Percentiles rank a stretch among this genome's conserved stretches.
These are phyloP conservation scores for Brachyhypopomus gauderio DNA, from an alignment of 2,113 vertebrate genomes.

Conservation along the genomic window DNA sequence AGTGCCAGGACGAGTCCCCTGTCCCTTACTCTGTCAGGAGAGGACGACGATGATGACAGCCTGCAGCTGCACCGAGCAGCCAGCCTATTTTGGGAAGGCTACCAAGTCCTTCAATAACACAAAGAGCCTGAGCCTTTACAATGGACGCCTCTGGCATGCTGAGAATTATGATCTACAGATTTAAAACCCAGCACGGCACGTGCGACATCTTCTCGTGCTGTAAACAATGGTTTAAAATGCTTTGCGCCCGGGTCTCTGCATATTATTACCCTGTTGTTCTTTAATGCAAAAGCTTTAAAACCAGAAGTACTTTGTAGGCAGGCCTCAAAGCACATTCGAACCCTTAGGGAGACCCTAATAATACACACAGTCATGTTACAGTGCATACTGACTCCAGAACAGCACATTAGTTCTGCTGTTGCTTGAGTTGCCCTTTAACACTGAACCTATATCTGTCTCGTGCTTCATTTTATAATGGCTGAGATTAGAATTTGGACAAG, in stretches of 20 bases:
- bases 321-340: conserved; percentile 41
- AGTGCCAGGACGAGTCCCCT: not conserved
- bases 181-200: not conserved
- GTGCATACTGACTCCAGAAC: conserved; percentile 23
- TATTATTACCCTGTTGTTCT: not conserved
- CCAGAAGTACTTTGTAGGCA: conserved; percentile 45
- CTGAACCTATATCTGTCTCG: conserved; percentile 4
- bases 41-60: not conserved
- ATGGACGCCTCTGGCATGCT: not conserved
- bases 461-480: conserved; percentile 18
- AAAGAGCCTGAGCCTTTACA: not conserved
- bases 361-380: conserved; percentile 40
- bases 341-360: conserved; percentile 28
- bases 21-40: conserved; percentile 1
- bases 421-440: not conserved
- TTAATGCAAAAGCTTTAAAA: conserved; percentile 36
- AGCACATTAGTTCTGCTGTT: not conserved
- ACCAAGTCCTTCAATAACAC: not conserved
- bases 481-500: conserved; percentile 7
- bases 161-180: conserved; percentile 17
- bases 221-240: not conserved
- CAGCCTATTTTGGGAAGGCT: not conserved
- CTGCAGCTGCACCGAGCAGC: not conserved
- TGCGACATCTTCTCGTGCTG: not conserved
- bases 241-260: not conserved